These are phyloP conservation scores for Ptyas mucosa DNA, from an alignment of 2,113 vertebrate genomes.

Conservation along the genomic window DNA sequence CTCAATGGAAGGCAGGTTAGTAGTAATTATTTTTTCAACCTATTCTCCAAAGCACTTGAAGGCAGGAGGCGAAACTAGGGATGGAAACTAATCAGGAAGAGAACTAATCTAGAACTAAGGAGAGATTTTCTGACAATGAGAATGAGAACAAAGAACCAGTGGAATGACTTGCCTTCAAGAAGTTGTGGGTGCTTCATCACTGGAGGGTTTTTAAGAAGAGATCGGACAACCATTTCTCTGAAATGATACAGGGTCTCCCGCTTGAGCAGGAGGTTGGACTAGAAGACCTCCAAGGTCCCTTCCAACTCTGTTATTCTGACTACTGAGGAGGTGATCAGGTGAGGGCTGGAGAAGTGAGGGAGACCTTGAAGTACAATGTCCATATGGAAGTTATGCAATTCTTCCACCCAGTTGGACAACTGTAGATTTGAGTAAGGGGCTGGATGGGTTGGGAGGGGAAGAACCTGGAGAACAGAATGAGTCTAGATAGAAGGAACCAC, in stretches of 20 bases:
- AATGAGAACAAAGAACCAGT: not conserved
- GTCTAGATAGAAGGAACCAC: too few species aligned
- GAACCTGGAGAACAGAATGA: not conserved
- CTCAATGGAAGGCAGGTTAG: too few species aligned
- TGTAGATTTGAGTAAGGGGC: not conserved
- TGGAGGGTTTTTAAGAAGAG: not conserved
- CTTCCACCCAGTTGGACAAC: not conserved
- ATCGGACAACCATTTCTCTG: too few species aligned
- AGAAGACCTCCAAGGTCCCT: not conserved
- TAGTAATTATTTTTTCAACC: too few species aligned
- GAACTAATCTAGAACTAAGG: too few species aligned
- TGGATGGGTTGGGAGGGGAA: not conserved
- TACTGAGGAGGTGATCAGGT: not conserved
- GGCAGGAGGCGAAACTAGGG: too few species aligned
- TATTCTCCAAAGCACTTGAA: too few species aligned
- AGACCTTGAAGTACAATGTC: not conserved
- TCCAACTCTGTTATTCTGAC: not conserved
- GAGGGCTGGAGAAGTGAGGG: not conserved
- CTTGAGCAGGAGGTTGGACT: not conserved
- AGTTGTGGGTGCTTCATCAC: not conserved
- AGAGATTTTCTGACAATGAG: not conserved
- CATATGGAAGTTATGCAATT: not conserved
- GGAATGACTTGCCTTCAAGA: not conserved
- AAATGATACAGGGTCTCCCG: not conserved
- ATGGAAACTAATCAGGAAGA: too few species aligned